Evolutionary conservation across 2,113 vertebrate species (phyloP).

Genomic region (Cephalophus harveyi): DNA sequence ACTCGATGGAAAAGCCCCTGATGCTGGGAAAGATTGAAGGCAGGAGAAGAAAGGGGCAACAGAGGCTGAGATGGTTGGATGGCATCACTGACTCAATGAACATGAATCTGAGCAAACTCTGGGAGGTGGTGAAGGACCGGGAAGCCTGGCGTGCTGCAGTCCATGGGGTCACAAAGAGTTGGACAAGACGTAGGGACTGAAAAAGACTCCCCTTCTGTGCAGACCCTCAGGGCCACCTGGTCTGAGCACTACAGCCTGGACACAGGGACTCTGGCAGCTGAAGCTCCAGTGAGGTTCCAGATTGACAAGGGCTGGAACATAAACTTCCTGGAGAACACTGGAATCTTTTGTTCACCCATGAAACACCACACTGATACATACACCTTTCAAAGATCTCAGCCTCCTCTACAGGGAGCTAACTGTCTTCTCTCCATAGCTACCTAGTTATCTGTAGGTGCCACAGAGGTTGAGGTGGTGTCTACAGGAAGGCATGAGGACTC

Average conservation of each 20-base stretch:
- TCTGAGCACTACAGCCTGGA: conserved; percentile 61
- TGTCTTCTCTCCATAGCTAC: not conserved
- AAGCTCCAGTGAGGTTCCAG: conserved; percentile 46
- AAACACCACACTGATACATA: not conserved
- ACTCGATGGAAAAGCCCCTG: not conserved
- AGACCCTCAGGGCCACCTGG: conserved; percentile 65
- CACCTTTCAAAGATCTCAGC: not conserved
- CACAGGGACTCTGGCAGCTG: conserved; percentile 20
- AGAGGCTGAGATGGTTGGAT: not conserved
- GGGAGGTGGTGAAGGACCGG: not conserved
- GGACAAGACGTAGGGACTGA: not conserved
- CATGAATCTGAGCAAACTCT: not conserved
- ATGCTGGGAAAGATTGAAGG: not conserved
- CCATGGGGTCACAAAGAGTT: not conserved
- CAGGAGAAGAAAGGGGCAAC: not conserved
- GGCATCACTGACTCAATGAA: not conserved
- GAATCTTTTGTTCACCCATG: conserved; percentile 27
- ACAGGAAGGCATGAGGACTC: not conserved
- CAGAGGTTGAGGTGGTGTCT: not conserved
- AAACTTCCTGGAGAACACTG: conserved; percentile 51
- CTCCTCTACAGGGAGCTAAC: not conserved
- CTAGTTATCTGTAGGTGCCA: not conserved
- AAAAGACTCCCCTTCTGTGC: conserved; percentile 31
- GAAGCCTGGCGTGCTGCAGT: not conserved
- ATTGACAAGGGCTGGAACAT: not conserved